phyloP scores from a whole-genome alignment of 2,797 vertebrate species.

The Setipinna tenuifilis region DNA sequence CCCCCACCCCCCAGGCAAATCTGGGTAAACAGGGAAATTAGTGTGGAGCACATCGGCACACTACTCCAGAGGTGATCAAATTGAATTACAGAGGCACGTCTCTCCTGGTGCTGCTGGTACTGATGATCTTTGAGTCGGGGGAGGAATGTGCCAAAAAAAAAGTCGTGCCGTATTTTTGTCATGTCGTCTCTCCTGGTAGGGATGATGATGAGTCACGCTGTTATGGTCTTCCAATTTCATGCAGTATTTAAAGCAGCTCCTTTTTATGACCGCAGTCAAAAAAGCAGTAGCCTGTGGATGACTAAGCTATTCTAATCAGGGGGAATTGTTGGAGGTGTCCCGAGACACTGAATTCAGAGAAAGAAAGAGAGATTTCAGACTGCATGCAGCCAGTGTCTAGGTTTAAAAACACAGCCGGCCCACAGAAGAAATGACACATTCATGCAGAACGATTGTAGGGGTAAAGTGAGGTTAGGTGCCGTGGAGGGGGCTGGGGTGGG shows the following conservation, averaged over 20 bases:
- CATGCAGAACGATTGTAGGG: not conserved
- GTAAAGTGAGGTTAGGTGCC: not conserved
- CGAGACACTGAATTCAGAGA: too few species aligned
- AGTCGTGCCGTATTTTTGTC: too few species aligned
- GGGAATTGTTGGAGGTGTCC: too few species aligned
- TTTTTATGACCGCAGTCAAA: too few species aligned
- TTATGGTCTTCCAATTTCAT: too few species aligned
- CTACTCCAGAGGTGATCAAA: not conserved
- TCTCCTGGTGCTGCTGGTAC: not conserved
- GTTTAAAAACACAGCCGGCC: not conserved
- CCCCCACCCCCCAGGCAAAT: not conserved
- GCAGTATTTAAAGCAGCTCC: too few species aligned
- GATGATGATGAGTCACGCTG: too few species aligned
- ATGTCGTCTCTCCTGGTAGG: too few species aligned
- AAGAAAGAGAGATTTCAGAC: too few species aligned
- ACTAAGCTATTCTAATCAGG: too few species aligned
- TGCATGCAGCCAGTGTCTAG: not conserved
- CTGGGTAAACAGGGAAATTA: not conserved
- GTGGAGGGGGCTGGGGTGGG: too few species aligned
- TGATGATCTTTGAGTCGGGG: not conserved
- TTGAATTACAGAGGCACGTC: not conserved
- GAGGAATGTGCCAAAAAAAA: not conserved
- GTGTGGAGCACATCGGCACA: not conserved
- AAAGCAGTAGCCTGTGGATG: too few species aligned
- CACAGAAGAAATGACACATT: not conserved